phyloP scores from a whole-genome alignment of 1,140 invertebrate genomes.

The Ericerus pela region DNA sequence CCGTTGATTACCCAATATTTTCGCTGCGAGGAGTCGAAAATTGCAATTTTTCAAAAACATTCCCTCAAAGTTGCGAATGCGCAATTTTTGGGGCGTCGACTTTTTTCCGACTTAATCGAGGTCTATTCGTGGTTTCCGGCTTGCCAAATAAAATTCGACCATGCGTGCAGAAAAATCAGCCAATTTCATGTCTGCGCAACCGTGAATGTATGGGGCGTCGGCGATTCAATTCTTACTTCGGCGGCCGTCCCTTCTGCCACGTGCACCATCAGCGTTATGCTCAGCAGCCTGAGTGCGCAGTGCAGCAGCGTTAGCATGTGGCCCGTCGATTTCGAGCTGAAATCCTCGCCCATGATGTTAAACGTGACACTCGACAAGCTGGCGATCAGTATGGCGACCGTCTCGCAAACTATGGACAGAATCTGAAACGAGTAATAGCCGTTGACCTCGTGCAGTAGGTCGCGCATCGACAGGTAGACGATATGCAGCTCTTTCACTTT shows the following conservation, averaged over 20 bases:
- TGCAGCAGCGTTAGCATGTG: neutral
- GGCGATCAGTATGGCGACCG: neutral
- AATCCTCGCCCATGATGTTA: neutral
- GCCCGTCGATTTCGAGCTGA: neutral
- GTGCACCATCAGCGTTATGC: neutral
- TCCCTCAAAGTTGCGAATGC: too few relatives aligned
- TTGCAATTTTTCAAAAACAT: too few relatives aligned
- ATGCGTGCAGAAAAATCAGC: too few relatives aligned
- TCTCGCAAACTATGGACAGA: neutral
- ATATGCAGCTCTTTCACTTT: conserved; percentile 4
- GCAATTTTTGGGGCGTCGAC: too few relatives aligned
- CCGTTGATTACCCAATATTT: too few relatives aligned
- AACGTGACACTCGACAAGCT: neutral
- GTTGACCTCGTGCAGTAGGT: neutral
- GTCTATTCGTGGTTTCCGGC: too few relatives aligned
- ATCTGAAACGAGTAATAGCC: neutral
- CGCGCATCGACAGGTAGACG: neutral
- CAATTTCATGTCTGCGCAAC: too few relatives aligned
- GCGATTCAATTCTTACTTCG: neutral
- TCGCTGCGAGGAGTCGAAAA: too few relatives aligned
- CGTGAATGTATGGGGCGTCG: too few relatives aligned
- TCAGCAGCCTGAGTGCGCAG: neutral
- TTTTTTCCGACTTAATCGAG: too few relatives aligned
- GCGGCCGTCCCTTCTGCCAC: neutral
- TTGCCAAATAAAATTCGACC: too few relatives aligned